Percentiles rank a stretch among this genome's conserved stretches.
Conservation (phyloP, 2,113 vertebrate species). For the Ictalurus punctatus region DNA sequence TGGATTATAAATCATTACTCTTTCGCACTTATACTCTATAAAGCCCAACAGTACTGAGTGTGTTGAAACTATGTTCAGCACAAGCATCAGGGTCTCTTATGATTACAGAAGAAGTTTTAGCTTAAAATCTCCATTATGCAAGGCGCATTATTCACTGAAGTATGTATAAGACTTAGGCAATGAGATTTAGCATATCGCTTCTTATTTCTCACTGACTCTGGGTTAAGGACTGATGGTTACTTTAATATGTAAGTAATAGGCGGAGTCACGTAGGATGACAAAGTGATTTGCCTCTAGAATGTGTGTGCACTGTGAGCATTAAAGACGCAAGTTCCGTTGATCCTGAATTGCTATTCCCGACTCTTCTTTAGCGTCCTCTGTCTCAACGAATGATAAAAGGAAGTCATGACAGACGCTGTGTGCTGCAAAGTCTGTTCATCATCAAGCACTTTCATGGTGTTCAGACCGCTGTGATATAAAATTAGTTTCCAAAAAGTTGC, state of each 20-base stretch:
- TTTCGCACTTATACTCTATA: not conserved
- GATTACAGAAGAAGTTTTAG: not conserved
- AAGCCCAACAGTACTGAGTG: not conserved
- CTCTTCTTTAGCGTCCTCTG: too few species aligned
- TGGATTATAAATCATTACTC: not conserved
- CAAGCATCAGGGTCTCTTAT: not conserved
- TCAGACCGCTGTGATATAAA: conserved; percentile 23
- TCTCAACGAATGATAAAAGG: too few species aligned
- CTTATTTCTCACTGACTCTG: not conserved
- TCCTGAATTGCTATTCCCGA: too few species aligned
- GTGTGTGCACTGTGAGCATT: too few species aligned
- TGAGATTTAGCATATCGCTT: not conserved
- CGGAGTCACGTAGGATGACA: too few species aligned
- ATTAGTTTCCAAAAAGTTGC: conserved; percentile 5
- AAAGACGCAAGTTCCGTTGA: too few species aligned
- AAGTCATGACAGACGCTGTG: not conserved
- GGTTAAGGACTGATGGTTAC: not conserved
- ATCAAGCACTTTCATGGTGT: not conserved
- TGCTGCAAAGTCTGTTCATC: not conserved
- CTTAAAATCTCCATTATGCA: not conserved
- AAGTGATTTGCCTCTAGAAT: too few species aligned
- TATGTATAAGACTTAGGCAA: not conserved
- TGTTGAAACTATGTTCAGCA: not conserved
- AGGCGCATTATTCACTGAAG: not conserved
- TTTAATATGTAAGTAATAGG: too few species aligned